phyloP scores from a whole-genome alignment of 2,888 invertebrate genomes.

The Pachydiplax longipennis region DNA sequence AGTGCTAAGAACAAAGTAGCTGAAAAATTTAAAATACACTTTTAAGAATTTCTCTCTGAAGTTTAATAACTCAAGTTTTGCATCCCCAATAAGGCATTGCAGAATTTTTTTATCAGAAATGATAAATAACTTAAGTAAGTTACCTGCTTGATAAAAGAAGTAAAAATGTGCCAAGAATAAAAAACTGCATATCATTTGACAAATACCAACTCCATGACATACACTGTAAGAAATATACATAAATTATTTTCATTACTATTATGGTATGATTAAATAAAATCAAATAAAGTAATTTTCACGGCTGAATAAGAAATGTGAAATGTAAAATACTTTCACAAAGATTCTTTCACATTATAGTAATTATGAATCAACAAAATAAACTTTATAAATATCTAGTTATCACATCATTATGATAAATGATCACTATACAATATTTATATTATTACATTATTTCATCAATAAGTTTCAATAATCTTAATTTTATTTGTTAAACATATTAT shows the following conservation, averaged over 20 bases:
- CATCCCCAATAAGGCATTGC: not conserved
- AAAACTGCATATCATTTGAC: conserved; percentile 63
- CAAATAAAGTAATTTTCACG: no score
- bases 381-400: no score
- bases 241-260: no score
- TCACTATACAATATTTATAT: no score
- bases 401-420: no score
- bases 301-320: not conserved
- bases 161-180: conserved; percentile 57
- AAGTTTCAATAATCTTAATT: no score
- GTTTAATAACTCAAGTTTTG: not conserved
- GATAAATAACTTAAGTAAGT: conserved; percentile 52
- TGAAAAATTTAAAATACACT: not conserved
- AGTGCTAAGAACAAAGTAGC: conserved; percentile 14
- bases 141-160: conserved; percentile 61
- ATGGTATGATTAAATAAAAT: no score
- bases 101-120: not conserved
- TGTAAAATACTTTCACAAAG: not conserved
- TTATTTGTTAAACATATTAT: no score
- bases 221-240: conserved; percentile 55
- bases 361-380: no score
- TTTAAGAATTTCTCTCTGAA: not conserved
- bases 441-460: no score
- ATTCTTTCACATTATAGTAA: no score
- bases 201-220: conserved; percentile 64